Evolutionary conservation across 1,140 invertebrate genomes (phyloP).

Genomic region (Trichoplusia ni): DNA sequence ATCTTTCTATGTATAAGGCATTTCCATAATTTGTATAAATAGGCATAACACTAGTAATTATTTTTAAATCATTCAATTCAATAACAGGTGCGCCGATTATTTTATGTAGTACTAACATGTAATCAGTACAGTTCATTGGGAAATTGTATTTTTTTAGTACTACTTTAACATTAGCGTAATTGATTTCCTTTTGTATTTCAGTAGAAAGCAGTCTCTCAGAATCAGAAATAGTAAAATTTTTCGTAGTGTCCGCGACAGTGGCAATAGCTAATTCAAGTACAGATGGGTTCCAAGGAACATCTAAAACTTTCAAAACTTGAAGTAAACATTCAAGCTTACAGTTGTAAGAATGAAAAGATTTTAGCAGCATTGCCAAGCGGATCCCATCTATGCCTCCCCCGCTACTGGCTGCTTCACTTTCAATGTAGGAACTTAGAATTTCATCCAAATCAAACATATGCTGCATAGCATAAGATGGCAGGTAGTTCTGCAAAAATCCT

Average conservation of each 20-base stretch:
- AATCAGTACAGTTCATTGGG: conserved; percentile 65
- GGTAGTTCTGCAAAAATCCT: conserved; percentile 63
- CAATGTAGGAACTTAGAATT: conserved; percentile 61
- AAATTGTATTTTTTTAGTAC: conserved; percentile 76
- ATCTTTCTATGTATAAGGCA: conserved; percentile 66
- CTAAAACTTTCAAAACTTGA: conserved; percentile 67
- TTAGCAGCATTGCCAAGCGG: conserved; percentile 63
- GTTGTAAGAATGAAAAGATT: conserved; percentile 58
- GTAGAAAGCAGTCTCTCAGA: conserved; percentile 56
- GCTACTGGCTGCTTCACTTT: conserved; percentile 67
- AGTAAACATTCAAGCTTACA: conserved; percentile 68
- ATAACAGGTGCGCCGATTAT: conserved; percentile 56
- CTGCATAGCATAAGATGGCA: conserved; percentile 60
- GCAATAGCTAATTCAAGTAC: conserved; percentile 61
- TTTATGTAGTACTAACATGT: conserved; percentile 67
- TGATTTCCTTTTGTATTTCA: conserved; percentile 71
- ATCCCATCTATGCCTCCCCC: conserved; percentile 66
- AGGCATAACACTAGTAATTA: conserved; percentile 54
- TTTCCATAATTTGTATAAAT: conserved; percentile 55
- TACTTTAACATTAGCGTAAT: conserved; percentile 73
- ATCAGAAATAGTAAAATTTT: conserved; percentile 68
- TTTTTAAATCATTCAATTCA: conserved; percentile 65
- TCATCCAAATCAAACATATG: conserved; percentile 72
- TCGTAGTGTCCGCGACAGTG: conserved; percentile 54
- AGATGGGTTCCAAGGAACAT: conserved; percentile 71